Percentiles rank a stretch among this genome's conserved stretches.
Evolutionary conservation across 2,797 vertebrate species (phyloP).

Genomic region (Toxotes lorentzi): DNA sequence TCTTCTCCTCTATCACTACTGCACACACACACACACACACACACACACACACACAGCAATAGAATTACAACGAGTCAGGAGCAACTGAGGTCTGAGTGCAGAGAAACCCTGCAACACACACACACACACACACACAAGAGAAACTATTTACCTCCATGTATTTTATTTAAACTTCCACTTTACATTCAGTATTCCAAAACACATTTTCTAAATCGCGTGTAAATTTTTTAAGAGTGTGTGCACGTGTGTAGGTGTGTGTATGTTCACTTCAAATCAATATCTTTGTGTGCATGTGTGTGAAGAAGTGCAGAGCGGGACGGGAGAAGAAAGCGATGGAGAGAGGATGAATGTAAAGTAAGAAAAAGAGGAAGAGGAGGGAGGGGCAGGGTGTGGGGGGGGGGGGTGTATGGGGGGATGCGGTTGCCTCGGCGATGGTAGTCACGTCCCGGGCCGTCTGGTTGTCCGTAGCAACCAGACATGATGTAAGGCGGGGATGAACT

Average conservation of each 20-base stretch:
- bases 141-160: constrained; percentile 15
- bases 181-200: constrained; percentile 36
- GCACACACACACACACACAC: constrained; percentile 53
- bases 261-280: constrained; percentile 10
- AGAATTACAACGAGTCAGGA: constrained; percentile 97
- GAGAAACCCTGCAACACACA: constrained; percentile 86
- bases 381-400: not conserved
- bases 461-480: constrained; percentile 97
- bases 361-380: constrained; percentile 11
- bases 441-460: constrained; percentile 98
- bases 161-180: constrained; percentile 56
- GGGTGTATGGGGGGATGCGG: constrained; percentile 14
- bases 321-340: constrained; percentile 73
- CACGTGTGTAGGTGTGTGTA: constrained; percentile 2
- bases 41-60: constrained; percentile 82
- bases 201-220: constrained; percentile 66
- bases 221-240: constrained; percentile 30
- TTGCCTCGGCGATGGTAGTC: constrained; percentile 94
- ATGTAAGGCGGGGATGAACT: constrained; percentile 98
- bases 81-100: constrained; percentile 81
- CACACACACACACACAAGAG: constrained; percentile 23
- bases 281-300: constrained; percentile 36
- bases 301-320: constrained; percentile 81
- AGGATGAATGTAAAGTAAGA: constrained; percentile 68
- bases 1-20: constrained; percentile 89